Evolutionary conservation across 1,140 invertebrate species (phyloP), one percentile per base, ranked within the genome.

Genomic region (Drosophila leontia): DNA sequence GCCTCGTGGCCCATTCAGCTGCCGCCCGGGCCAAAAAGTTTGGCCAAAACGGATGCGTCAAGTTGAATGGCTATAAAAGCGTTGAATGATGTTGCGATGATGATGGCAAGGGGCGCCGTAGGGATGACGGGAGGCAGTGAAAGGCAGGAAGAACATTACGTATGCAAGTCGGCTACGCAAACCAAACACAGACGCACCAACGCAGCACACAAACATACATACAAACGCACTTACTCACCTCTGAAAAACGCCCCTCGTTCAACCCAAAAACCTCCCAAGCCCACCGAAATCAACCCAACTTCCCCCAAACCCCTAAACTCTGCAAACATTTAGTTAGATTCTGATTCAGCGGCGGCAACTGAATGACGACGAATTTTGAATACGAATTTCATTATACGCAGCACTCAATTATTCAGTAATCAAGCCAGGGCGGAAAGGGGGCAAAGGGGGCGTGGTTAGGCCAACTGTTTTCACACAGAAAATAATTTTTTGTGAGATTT

Each of bases 351-450:
- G 79, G 51, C 53, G 34, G 29, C 68, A 71, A 59, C 69, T 84
- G 84, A 88, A 90, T 88, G 81, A 81, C 84, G 84, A 88, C 84
- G 85, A 88, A 88, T 90, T 88, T 88, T 88, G 84, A 88, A 88
- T 88, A 88, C 84, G 84, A 88, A 88, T 88, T 88, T 88, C 85
- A 88, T 88, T 88, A 88, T 76, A 88, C 75, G 63, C 81, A 84
- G 80, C 85, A 90, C 84, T 88, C 85, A 88, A 88, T 88, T 88
- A 88, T 88, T 88, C 84, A 88, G 85, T 90, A 88, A 88, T 88
- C 85, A 90, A 88, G 85, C 76, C 77, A 56, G 53, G 50, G 61
- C 61, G 44, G 53, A 42, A 32, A 47, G 7, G 13, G 42, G 45
- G 9, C 9, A 13, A 17, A n/a, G 39, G 61, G 61, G 56, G 32